A percentile compares a stretch with the other conserved stretches of the same genome.
phyloP scores from a whole-genome alignment of 2,797 vertebrate species.

The Pangasius sanitwongsei region DNA sequence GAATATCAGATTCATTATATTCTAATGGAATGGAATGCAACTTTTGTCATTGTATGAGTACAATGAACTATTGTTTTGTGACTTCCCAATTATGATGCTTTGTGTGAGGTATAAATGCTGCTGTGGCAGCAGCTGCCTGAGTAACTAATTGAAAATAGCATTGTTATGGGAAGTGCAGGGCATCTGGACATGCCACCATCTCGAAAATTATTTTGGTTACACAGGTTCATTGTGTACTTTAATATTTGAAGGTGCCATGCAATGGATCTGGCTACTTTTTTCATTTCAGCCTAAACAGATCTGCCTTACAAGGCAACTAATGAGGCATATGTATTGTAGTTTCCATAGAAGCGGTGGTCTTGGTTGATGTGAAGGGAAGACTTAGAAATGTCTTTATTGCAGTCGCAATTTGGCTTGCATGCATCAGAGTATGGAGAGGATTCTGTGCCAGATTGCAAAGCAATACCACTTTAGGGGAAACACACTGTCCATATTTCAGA shows the following conservation, averaged over 20 bases:
- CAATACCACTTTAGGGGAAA: not conserved
- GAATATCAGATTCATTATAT: not conserved
- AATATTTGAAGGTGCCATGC: not conserved
- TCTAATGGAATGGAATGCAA: not conserved
- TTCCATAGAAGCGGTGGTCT: not conserved
- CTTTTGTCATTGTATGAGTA: not conserved
- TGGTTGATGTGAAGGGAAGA: not conserved
- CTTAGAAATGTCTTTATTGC: not conserved
- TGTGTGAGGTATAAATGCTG: not conserved
- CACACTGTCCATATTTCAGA: not conserved
- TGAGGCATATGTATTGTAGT: slow-evolving; percentile 5
- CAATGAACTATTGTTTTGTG: not conserved
- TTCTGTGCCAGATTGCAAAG: not conserved
- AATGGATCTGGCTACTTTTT: not conserved
- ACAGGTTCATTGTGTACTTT: not conserved
- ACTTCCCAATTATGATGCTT: not conserved
- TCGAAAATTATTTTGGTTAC: not conserved
- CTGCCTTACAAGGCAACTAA: not conserved
- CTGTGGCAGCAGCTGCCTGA: not conserved
- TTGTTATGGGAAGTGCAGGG: not conserved
- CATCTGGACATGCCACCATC: not conserved
- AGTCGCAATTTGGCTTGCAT: slow-evolving; percentile 6
- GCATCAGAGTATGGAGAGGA: not conserved
- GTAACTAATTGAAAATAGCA: not conserved
- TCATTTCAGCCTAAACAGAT: not conserved